phyloP scores from a whole-genome alignment of 2,888 invertebrate genomes.

The Mesochorus sp. region DNA sequence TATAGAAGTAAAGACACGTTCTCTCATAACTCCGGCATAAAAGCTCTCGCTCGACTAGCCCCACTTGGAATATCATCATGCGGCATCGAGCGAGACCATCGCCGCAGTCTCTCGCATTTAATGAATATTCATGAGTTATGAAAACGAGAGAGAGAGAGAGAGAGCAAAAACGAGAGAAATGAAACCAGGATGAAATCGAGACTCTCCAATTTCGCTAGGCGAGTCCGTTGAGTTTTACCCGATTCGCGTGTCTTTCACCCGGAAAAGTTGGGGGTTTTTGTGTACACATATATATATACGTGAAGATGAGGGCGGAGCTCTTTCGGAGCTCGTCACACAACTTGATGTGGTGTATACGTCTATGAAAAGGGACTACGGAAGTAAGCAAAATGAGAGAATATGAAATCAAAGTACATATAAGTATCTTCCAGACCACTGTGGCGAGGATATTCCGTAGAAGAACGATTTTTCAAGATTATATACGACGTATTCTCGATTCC shows the following conservation, averaged over 20 bases:
- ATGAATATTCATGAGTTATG: slow-evolving; percentile 59
- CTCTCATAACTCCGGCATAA: slow-evolving; percentile 20
- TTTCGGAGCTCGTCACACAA: slow-evolving; percentile 17
- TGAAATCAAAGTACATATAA: background rate
- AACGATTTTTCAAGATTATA: no score
- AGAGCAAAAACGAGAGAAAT: slow-evolving; percentile 44
- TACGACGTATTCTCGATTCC: background rate
- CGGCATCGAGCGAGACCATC: slow-evolving; percentile 23
- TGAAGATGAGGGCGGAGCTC: background rate
- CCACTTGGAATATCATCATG: slow-evolving; percentile 53
- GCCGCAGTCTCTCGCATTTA: slow-evolving; percentile 24
- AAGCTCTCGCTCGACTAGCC: slow-evolving; percentile 41
- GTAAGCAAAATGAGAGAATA: background rate
- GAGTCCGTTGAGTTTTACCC: slow-evolving; percentile 9
- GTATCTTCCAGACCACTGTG: background rate
- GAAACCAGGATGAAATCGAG: slow-evolving; percentile 58
- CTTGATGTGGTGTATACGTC: background rate
- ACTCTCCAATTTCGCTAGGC: slow-evolving; percentile 40
- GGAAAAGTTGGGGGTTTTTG: slow-evolving; percentile 29
- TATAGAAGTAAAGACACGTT: background rate
- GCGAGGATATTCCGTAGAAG: no score
- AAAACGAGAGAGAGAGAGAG: slow-evolving; percentile 1
- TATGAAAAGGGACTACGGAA: background rate
- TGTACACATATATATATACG: no score
- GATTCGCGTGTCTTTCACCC: slow-evolving; percentile 47